Conservation (phyloP, 2,888 invertebrate species). For the Cephonodes hylas region DNA sequence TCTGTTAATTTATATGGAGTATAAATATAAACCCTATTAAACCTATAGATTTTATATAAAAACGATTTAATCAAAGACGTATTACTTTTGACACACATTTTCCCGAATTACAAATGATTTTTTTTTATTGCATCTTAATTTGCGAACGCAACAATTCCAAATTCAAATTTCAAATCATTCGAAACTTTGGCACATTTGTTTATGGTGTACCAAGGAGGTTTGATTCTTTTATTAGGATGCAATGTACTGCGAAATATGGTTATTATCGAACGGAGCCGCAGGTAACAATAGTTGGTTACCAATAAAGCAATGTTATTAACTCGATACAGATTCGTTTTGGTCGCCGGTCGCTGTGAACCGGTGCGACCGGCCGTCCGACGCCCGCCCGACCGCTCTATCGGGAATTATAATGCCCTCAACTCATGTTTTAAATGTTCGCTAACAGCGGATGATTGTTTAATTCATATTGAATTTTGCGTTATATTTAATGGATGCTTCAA, state of each 20-base stretch:
- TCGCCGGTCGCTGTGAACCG: background rate
- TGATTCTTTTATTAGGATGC: background rate
- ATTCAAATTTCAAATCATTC: background rate
- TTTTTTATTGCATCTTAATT: background rate
- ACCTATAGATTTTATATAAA: too few species aligned
- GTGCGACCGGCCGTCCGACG: background rate
- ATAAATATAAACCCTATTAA: too few species aligned
- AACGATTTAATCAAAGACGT: too few species aligned
- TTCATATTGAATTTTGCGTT: slow-evolving; percentile 3
- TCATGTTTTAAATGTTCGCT: background rate
- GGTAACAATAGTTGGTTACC: background rate
- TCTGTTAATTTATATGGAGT: too few species aligned
- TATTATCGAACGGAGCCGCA: background rate
- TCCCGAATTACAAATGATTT: background rate
- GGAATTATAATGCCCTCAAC: background rate
- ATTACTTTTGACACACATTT: too few species aligned
- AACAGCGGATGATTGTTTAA: background rate
- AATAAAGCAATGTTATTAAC: background rate
- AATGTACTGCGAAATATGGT: background rate
- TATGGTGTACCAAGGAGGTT: background rate
- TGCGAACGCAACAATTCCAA: background rate
- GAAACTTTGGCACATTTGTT: background rate
- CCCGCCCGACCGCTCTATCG: background rate
- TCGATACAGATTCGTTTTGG: background rate
- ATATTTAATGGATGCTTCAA: slow-evolving; percentile 9